Base-by-base conservation (phyloP, 1,140 invertebrate genomes). In the Euura saliciscinereae region DNA sequence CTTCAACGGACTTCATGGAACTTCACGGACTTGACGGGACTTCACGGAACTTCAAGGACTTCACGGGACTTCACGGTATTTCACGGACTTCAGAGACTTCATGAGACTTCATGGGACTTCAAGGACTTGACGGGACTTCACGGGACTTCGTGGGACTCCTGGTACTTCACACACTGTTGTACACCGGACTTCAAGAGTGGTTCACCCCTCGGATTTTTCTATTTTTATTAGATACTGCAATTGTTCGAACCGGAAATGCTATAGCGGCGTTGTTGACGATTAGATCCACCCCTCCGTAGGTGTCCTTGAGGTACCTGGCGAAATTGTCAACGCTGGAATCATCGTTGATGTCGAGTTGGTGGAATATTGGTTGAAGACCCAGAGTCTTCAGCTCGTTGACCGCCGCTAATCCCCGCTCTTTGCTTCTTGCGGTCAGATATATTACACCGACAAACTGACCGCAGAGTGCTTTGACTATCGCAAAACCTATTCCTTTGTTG, bases 241-340 rank as follows among this genome's bases (percentile, higher is more conserved):
- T 59, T 59, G 51, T 28, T 28, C 8, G 75, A 76, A 87, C 90
- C 80, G 91, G 93, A 79, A 91, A 95, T 4, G 93, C 92, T 70
- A 96, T 95, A 0, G 91, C 95, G 68, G 95, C 95, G 89, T 97
- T 97, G 80, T 96, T 96, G 0, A 97, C 90, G 10, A 97, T 84
- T 45, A 97, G 77, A 88, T 97, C 95, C 2, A 97, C 82, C 1
- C 94, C 93, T 10, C 90, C 91, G 83, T 96, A 90, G 43, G 89
- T 90, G 44, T 89, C 79, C 78, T 91, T 87, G 0, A 97, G 77
- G 77, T 89, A 91, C 73, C 91, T 87, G 0, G 86, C 80, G 64
- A 95, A 90, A 2, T 74, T 82, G 45, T 89, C 83, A 28, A 94
- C 86, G 76, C 92, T 94, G 13, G 88, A 82, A 4, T 79, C 75